Evolutionary conservation across 2,888 invertebrate genomes (phyloP).

Genomic region (Coelinius sp.): DNA sequence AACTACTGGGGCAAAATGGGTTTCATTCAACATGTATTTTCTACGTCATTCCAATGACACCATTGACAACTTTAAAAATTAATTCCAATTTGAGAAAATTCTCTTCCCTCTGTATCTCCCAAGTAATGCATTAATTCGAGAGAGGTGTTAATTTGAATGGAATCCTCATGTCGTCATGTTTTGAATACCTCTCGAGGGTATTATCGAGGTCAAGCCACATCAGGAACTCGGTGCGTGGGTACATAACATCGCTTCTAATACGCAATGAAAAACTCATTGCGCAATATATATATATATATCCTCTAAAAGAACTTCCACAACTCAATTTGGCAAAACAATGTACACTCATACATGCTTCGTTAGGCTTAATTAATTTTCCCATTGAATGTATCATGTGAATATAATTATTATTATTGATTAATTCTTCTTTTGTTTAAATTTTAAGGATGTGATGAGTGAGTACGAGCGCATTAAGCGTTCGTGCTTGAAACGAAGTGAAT

Average conservation of each 20-base stretch:
- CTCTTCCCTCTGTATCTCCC: too few species aligned
- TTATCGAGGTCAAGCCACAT: constrained; percentile 50
- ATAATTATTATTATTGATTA: neutral
- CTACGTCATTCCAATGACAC: too few species aligned
- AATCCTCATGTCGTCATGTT: constrained; percentile 42
- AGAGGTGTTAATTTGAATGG: constrained; percentile 58
- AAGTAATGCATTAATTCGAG: constrained; percentile 38
- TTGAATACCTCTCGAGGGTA: constrained; percentile 40
- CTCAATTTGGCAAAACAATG: neutral
- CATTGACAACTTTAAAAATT: too few species aligned
- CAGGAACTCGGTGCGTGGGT: constrained; percentile 42
- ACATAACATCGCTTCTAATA: constrained; percentile 5
- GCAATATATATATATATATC: constrained; percentile 41
- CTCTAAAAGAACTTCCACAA: neutral
- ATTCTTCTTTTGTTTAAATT: constrained; percentile 40
- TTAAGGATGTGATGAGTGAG: constrained; percentile 78
- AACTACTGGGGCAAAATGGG: too few species aligned
- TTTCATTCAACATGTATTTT: too few species aligned
- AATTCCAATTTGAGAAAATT: neutral
- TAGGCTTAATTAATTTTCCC: neutral
- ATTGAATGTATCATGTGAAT: neutral
- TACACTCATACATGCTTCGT: neutral
- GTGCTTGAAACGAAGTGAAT: constrained; percentile 83
- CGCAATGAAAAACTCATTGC: constrained; percentile 44
- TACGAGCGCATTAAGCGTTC: constrained; percentile 87